Conservation (phyloP, 2,113 vertebrate genomes). For the Acrocephalus kingi region DNA sequence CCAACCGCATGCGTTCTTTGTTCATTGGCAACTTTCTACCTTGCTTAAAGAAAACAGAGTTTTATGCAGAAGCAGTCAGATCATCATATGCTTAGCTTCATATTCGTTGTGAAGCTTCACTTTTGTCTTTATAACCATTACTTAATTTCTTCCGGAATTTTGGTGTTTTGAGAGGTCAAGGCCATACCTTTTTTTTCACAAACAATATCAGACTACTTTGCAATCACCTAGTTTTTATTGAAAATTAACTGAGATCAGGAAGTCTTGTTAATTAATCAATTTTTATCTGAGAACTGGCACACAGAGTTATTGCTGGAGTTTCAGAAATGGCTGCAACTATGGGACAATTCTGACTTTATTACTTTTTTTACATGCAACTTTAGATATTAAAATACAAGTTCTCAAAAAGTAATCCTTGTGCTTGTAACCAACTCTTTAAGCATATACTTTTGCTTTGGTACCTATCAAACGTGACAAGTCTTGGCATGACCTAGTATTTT, state of each 20-base stretch:
- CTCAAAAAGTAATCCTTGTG: not conserved
- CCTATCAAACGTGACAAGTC: not conserved
- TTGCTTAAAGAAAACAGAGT: not conserved
- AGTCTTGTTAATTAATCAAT: not conserved
- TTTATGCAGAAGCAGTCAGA: not conserved
- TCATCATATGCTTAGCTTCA: not conserved
- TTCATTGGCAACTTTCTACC: not conserved
- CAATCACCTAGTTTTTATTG: not conserved
- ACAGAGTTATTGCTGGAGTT: not conserved
- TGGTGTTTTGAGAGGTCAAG: not conserved
- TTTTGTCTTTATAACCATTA: not conserved
- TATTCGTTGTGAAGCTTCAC: not conserved
- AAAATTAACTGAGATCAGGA: not conserved
- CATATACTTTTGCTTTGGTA: not conserved
- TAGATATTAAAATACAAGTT: not conserved
- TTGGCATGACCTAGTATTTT: not conserved
- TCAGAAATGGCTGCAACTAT: not conserved
- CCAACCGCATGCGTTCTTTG: not conserved
- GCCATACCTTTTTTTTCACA: not conserved
- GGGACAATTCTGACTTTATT: not conserved
- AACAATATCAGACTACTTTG: not conserved
- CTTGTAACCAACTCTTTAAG: not conserved
- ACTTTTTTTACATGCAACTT: not conserved
- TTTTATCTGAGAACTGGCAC: not conserved
- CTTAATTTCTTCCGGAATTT: not conserved